phyloP scores from a whole-genome alignment of 2,888 invertebrate genomes.

The Stenchaetothrips biformis region DNA sequence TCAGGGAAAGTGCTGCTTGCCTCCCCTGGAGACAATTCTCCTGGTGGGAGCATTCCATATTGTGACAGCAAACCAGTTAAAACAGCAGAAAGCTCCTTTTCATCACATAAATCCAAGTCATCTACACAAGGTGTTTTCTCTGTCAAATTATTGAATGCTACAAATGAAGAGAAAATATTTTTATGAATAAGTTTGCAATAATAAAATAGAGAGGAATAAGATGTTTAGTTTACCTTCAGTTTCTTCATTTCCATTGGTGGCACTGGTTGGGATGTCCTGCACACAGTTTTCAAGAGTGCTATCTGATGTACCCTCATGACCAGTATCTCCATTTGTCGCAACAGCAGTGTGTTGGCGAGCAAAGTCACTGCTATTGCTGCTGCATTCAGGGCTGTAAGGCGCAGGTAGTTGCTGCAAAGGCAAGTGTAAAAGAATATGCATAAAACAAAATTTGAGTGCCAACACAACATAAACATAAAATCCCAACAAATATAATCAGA shows the following conservation, averaged over 20 bases:
- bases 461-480: not conserved
- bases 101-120: constrained; percentile 40
- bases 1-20: not conserved
- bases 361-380: constrained; percentile 52
- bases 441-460: not conserved
- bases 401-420: constrained; percentile 36
- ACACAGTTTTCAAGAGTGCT: not conserved
- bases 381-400: constrained; percentile 56
- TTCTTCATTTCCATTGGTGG: not conserved
- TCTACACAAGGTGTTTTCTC: constrained; percentile 28
- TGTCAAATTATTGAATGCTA: not conserved
- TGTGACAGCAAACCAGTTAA: constrained; percentile 40
- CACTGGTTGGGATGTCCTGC: not conserved
- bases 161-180: not conserved
- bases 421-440: not conserved
- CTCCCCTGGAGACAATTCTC: not conserved
- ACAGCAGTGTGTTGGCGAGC: constrained; percentile 29
- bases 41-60: constrained; percentile 39
- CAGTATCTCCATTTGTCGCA: not conserved
- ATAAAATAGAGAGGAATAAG: not conserved
- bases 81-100: constrained; percentile 41
- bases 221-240: not conserved
- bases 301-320: not conserved
- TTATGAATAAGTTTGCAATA: not conserved
- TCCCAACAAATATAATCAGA: constrained; percentile 26